A percentile compares a stretch with the other conserved stretches of the same genome.
Conservation (phyloP, 2,113 vertebrate species). For the Bothrops jararaca region DNA sequence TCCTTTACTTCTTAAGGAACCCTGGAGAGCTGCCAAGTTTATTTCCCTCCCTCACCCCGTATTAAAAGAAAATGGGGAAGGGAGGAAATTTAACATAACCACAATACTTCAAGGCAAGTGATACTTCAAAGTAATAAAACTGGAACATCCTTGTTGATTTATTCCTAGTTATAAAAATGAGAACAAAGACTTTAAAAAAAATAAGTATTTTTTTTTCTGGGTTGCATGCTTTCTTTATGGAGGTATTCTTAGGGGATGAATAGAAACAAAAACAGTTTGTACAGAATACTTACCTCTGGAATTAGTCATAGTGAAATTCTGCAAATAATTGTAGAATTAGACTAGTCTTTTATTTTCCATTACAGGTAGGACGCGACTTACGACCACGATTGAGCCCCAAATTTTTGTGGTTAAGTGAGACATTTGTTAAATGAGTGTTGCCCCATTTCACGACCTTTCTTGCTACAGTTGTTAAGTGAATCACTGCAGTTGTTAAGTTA, state of each 20-base stretch:
- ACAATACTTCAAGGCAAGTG: constrained; percentile 23
- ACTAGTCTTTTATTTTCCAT: not conserved
- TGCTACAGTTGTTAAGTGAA: too few relatives aligned
- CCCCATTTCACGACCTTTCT: too few relatives aligned
- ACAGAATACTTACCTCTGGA: not conserved
- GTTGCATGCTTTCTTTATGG: not conserved
- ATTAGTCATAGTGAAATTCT: constrained; percentile 17
- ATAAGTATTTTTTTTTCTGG: not conserved
- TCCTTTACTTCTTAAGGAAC: not conserved
- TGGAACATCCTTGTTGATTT: not conserved
- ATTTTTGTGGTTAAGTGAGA: too few relatives aligned
- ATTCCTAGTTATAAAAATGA: constrained; percentile 12
- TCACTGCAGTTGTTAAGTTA: too few relatives aligned
- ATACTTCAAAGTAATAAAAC: constrained; percentile 27
- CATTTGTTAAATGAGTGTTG: too few relatives aligned
- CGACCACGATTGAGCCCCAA: too few relatives aligned
- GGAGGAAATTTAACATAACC: constrained; percentile 27
- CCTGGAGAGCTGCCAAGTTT: constrained; percentile 36
- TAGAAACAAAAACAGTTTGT: not conserved
- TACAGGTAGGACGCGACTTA: too few relatives aligned
- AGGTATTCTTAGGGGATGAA: not conserved
- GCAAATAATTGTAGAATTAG: not conserved
- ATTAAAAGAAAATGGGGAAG: constrained; percentile 36
- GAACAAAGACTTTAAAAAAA: not conserved
- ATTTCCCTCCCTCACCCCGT: constrained; percentile 18